Evolutionary conservation across 2,113 vertebrate genomes (phyloP).

Genomic region (Hippocampus barbouri): DNA sequence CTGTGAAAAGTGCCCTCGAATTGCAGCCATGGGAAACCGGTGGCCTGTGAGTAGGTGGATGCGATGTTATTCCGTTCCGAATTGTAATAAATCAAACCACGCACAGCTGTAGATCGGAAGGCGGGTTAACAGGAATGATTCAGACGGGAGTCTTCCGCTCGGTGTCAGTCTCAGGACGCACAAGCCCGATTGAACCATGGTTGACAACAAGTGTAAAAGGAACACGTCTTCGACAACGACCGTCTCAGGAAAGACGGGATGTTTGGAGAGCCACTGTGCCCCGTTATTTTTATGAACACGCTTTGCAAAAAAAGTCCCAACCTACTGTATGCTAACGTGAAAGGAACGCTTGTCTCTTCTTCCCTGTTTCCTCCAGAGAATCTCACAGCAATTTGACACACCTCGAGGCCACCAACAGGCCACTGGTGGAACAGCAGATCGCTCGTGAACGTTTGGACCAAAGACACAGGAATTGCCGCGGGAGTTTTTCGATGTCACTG

Average conservation of each 20-base stretch:
- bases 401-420: too few relatives aligned
- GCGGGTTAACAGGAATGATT: not conserved
- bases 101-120: not conserved
- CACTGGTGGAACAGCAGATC: too few relatives aligned
- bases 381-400: too few relatives aligned
- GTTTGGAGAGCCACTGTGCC: not conserved
- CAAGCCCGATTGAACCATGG: not conserved
- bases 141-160: not conserved
- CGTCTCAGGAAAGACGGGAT: not conserved
- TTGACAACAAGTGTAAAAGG: not conserved
- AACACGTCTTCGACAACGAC: not conserved
- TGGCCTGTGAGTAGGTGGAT: not conserved
- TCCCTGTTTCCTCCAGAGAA: too few relatives aligned
- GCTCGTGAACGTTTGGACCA: too few relatives aligned
- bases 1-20: too few relatives aligned
- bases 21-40: too few relatives aligned
- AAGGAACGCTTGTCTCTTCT: too few relatives aligned
- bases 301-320: not conserved
- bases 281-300: not conserved
- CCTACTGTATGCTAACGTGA: too few relatives aligned
- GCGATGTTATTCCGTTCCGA: not conserved
- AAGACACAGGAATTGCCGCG: too few relatives aligned
- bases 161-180: not conserved
- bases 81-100: not conserved
- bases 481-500: too few relatives aligned